phyloP scores from a whole-genome alignment of 2,797 vertebrate genomes.

The Hydrophis major region DNA sequence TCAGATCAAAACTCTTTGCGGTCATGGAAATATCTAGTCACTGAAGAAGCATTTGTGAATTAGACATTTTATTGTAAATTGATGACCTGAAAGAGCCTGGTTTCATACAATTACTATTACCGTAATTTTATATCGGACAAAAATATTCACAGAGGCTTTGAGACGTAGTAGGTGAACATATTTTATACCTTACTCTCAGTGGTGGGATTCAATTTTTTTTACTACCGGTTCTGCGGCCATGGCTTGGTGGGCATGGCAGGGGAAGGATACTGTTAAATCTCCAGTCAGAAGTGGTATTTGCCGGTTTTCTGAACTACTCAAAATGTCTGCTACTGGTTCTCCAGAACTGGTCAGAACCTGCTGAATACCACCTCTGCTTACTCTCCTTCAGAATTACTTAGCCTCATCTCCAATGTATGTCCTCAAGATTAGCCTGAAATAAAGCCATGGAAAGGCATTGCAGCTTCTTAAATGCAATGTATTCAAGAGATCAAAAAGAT shows the following conservation, averaged over 20 bases:
- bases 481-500: background rate
- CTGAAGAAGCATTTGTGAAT: background rate
- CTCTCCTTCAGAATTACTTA: background rate
- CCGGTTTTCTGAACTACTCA: too few relatives aligned
- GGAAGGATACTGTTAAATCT: too few relatives aligned
- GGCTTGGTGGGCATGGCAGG: too few relatives aligned
- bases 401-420: background rate
- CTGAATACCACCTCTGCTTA: too few relatives aligned
- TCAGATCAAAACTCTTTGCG: constrained; percentile 48
- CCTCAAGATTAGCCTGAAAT: background rate
- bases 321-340: too few relatives aligned
- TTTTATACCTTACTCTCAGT: background rate
- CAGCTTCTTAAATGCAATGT: background rate
- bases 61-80: background rate
- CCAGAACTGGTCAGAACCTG: too few relatives aligned
- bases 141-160: background rate
- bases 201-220: too few relatives aligned
- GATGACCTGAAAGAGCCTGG: background rate
- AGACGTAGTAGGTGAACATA: background rate
- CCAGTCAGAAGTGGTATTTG: too few relatives aligned
- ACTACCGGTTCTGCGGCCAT: too few relatives aligned
- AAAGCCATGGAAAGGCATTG: background rate
- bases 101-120: background rate
- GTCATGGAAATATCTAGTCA: constrained; percentile 41
- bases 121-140: background rate